phyloP scores from a whole-genome alignment of 2,888 invertebrate species.

The Coleophora flavipennella region DNA sequence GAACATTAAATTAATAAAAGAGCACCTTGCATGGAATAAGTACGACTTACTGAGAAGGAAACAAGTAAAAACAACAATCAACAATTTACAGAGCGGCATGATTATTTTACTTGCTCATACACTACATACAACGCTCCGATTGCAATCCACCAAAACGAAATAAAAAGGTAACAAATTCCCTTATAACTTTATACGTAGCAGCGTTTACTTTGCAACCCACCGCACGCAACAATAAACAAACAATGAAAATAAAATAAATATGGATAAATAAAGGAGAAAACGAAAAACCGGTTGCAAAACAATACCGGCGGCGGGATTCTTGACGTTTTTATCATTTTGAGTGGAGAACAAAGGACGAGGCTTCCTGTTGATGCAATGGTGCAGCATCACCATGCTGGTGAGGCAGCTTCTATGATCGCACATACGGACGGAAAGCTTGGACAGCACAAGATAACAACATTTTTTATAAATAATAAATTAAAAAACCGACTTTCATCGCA shows the following conservation, averaged over 20 bases:
- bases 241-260: constrained; percentile 29
- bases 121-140: not conserved
- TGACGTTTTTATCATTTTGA: constrained; percentile 70
- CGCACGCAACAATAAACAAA: constrained; percentile 46
- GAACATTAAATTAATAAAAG: constrained; percentile 4
- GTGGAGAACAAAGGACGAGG: constrained; percentile 65
- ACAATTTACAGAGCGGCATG: too few relatives aligned
- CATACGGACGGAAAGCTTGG: constrained; percentile 19
- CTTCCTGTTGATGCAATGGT: constrained; percentile 59
- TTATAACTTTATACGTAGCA: constrained; percentile 24
- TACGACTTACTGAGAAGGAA: too few relatives aligned
- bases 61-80: too few relatives aligned
- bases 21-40: constrained; percentile 36
- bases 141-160: not conserved
- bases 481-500: too few relatives aligned
- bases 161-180: constrained; percentile 13
- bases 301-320: constrained; percentile 58
- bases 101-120: too few relatives aligned
- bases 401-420: constrained; percentile 31
- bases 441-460: not conserved
- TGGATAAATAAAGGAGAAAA: constrained; percentile 12
- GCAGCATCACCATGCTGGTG: constrained; percentile 67
- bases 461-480: too few relatives aligned
- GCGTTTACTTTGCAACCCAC: constrained; percentile 21
- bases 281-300: constrained; percentile 54